Percentiles rank a stretch among this genome's conserved stretches.
phyloP scores from a whole-genome alignment of 2,113 vertebrate genomes.

The Pavo muticus region DNA sequence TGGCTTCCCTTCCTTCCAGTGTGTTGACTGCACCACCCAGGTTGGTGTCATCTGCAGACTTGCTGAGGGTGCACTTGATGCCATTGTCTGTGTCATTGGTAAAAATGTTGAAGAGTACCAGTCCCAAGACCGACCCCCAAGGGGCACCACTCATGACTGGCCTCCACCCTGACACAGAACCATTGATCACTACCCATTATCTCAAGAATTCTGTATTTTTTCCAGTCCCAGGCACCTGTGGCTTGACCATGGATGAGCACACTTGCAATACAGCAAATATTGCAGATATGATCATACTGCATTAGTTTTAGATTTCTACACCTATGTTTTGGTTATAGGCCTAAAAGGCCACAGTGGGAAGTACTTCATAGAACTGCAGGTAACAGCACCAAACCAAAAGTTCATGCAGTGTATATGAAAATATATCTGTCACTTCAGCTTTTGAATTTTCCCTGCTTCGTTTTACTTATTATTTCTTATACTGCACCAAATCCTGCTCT shows the following conservation, averaged over 20 bases:
- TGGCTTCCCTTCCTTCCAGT: no score
- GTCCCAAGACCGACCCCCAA: no score
- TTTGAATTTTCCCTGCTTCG: background rate
- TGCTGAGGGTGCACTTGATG: no score
- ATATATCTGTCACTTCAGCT: background rate
- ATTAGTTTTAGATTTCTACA: background rate
- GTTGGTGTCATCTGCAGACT: no score
- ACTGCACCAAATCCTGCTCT: background rate
- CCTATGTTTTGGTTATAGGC: background rate
- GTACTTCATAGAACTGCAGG: background rate
- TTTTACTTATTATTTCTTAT: background rate
- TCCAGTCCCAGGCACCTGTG: background rate
- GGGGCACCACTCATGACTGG: no score
- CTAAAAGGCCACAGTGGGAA: background rate
- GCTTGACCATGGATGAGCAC: background rate
- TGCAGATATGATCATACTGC: background rate
- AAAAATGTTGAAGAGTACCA: no score
- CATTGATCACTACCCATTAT: no score
- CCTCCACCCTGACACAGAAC: no score
- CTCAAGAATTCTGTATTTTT: background rate
- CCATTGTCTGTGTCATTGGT: no score
- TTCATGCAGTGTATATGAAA: background rate
- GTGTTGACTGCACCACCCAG: no score
- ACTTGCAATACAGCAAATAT: background rate
- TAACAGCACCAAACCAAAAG: background rate